phyloP scores from a whole-genome alignment of 2,113 vertebrate species.

The Sitta europaea region DNA sequence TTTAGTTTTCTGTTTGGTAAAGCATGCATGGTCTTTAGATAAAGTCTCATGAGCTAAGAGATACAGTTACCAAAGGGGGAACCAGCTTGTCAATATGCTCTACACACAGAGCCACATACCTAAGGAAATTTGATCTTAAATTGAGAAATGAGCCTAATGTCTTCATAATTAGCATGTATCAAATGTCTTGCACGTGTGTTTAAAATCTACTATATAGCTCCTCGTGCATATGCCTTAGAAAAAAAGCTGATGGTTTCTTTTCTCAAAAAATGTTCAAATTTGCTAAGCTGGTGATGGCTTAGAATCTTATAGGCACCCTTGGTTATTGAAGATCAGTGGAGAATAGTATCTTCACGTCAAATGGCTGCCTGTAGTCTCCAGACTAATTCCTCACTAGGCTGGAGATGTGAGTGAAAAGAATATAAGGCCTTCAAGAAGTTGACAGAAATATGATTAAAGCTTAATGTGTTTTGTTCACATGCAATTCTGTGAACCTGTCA shows the following conservation, averaged over 20 bases:
- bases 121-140: not conserved
- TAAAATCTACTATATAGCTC: not conserved
- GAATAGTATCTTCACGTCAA: not conserved
- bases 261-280: not conserved
- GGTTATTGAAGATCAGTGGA: not conserved
- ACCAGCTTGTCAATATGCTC: not conserved
- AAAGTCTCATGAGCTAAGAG: not conserved
- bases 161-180: not conserved
- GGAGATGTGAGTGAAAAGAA: not conserved
- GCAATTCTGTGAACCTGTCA: not conserved
- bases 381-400: not conserved
- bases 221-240: not conserved
- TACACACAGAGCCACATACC: not conserved
- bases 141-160: not conserved
- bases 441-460: not conserved
- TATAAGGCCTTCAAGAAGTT: not conserved
- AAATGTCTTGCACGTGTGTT: not conserved
- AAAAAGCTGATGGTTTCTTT: not conserved
- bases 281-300: not conserved
- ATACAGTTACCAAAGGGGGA: not conserved
- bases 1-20: not conserved
- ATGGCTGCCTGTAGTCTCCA: not conserved
- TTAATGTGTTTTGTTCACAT: not conserved
- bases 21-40: not conserved
- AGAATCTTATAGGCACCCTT: not conserved